Evolutionary conservation across 2,113 vertebrate species (phyloP), one percentile per base, ranked within the genome.

Genomic region (Zapus hudsonius): DNA sequence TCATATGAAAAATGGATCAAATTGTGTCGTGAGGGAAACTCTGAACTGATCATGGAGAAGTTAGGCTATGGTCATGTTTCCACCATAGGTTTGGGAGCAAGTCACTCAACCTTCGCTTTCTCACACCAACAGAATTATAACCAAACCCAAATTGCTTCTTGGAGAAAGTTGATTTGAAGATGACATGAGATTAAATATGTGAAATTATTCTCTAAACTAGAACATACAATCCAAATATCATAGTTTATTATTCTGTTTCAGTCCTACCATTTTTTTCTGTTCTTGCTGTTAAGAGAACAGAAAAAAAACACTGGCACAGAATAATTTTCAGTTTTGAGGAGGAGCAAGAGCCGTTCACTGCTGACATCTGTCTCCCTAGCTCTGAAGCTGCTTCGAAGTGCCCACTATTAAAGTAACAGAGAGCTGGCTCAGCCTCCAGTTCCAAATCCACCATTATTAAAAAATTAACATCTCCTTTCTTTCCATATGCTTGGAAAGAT

Each of bases 401-500:
- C 93, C 72, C 2, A 91, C 25, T 67, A 36, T 38, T 95, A 92
- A 91, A 94, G 36, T 85, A 95, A 91, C 81, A 95, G 87, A 93
- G 93, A 76, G 20, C 52, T 95, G 96, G 93, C 80, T 97, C 90
- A 87, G 84, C 64, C 93, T 64, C 59, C 59, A 66, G 22, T 87
- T 86, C 79, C 94, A 94, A 70, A 75, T 70, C 89, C 80, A 72
- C 72, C 92, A 79, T 87, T 96, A 96, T 93, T 95, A 75, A 95
- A 96, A 96, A 94, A 72, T 97, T 80, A 97, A 83, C 93, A 87
- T 96, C 72, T 94, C 85, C 94, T 97, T 87, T 61, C 55, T 91
- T 95, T 94, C 95, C 95, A 90, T 96, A 91, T 97, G 95, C 87
- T 97, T 97, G 91, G 92, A 96, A 95, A 92, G 61, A 89, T 83